Base-by-base conservation (phyloP, 2,888 invertebrate genomes). In the Hedya salicella region DNA sequence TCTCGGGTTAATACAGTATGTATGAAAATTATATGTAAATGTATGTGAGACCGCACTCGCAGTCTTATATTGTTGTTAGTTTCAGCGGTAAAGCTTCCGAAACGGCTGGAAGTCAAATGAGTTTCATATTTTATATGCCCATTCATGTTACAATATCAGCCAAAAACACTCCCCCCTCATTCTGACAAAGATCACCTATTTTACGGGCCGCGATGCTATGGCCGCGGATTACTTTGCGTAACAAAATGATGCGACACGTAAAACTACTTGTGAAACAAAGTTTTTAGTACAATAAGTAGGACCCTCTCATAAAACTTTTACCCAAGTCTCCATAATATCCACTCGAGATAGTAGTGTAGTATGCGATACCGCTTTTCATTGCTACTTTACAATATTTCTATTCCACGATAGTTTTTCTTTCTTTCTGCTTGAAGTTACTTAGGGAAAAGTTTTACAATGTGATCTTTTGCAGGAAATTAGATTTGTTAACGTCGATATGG, bases 251-350 rank as follows among this genome's bases (percentile, higher is more conserved):
- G 44, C 32, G 57, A 39, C n/a, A 40, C 30, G 46, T 19, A 17
- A 65, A 65, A 60, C 39, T 48, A 65, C 46, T 53, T 32, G 40
- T 21, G 19, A 25, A 48, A 59, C 49, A 59, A 65, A 60, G 46
- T 65, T 60, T 65, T 60, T 48, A 49, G 16, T 48, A 36, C 36
- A 59, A 11, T 59, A 59, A 30, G 56, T 30, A 48, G 49, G 30
- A 57, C 42, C 50, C 54, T 63, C 30, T 40, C 48, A 30, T 48
- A 30, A 52, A 63, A 56, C 48, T 63, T 56, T 56, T 30, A 40
- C 30, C 25, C 25, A 6, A 9, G 21, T 30, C 39, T 48, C 54
- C 54, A 25, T 17, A 59, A 42, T 2, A 36, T 21, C 21, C 50
- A 64, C 36, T 59, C 25, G 17, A 52, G 59, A 25, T 25, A 25